Evolutionary conservation across 2,113 vertebrate genomes (phyloP), one percentile per base, ranked within the genome.

Genomic region (Hippolais icterina): DNA sequence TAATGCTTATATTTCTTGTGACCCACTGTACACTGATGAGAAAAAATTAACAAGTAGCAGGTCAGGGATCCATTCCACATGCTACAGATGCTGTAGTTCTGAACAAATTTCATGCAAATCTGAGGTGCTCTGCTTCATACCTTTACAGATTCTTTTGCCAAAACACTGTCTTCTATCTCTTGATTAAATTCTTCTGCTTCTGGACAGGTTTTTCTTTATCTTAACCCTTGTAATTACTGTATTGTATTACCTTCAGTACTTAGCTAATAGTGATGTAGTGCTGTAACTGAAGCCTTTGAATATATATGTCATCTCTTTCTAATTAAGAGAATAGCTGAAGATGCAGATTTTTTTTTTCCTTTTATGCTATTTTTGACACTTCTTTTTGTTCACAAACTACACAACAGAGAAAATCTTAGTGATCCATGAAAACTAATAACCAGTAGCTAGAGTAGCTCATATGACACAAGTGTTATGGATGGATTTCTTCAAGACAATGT

Each of bases 381-480:
- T 89, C 42, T 93, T 85, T 75, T 83, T 21, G 46, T 83, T 95
- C 44, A 54, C 71, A 83, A 90, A 60, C 76, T 33, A 20, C 22
- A 7, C 4, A 13, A 86, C 31, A 86, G 65, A 83, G 80, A 79
- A 83, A 81, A 70, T 81, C 17, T 49, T 63, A 76, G 74, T 76
- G 47, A 96, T 76, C 70, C 57, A 91, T 70, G 64, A 79, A 83
- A 94, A 91, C 5, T 15, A 93, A 88, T 13, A 78, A 70, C 72
- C 42, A 69, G 59, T 71, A 94, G 81, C 53, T 91, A 90, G 76
- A 85, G 78, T 15, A 86, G 66, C 54, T 96, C 86, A 80, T 70
- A 63, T 21, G 57, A 77, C 60, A 53, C 2, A 5, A 83, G 78
- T 87, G 35, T 92, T 86, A 46, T 95, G 86, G 89, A 78, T 68